A percentile compares a stretch with the other conserved stretches of the same genome.
These are phyloP conservation scores for Ptilodon capucinus DNA, from an alignment of 2,888 invertebrate genomes.

Conservation along the genomic window DNA sequence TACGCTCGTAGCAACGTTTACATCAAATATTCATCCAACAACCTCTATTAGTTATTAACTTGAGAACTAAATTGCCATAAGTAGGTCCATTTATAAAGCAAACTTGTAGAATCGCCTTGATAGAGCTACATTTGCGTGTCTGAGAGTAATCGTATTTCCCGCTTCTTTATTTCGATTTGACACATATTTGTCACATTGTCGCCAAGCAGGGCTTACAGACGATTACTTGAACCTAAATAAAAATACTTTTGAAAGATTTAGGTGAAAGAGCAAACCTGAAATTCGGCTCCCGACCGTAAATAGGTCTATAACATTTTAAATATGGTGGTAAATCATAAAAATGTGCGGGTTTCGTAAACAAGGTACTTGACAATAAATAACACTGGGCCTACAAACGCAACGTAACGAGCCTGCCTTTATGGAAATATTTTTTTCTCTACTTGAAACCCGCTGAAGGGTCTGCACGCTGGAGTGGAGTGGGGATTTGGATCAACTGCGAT, in stretches of 20 bases:
- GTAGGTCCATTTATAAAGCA: too few species aligned
- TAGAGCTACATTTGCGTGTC: conserved; percentile 65
- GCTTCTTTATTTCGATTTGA: conserved; percentile 66
- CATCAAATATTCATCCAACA: too few species aligned
- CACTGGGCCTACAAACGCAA: conserved; percentile 31
- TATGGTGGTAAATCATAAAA: conserved; percentile 52
- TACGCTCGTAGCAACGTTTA: too few species aligned
- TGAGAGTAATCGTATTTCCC: conserved; percentile 63
- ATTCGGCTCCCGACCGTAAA: conserved; percentile 33
- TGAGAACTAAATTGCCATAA: too few species aligned
- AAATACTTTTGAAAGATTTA: conserved; percentile 20
- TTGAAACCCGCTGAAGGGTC: conserved; percentile 21
- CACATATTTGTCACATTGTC: conserved; percentile 51
- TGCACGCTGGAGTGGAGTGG: conserved; percentile 16
- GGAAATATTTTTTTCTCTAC: conserved; percentile 33
- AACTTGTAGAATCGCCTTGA: too few species aligned
- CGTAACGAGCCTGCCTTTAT: conserved; percentile 39
- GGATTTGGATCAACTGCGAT: conserved; percentile 14
- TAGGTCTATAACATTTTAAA: conserved; percentile 47
- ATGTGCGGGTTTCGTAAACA: conserved; percentile 52
- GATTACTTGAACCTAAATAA: conserved; percentile 43
- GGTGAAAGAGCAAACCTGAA: conserved; percentile 29
- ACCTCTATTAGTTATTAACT: too few species aligned
- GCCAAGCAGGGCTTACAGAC: conserved; percentile 44
- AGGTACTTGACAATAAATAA: conserved; percentile 54